Base-by-base conservation (phyloP, 2,888 invertebrate species). In the Eledona agricola region DNA sequence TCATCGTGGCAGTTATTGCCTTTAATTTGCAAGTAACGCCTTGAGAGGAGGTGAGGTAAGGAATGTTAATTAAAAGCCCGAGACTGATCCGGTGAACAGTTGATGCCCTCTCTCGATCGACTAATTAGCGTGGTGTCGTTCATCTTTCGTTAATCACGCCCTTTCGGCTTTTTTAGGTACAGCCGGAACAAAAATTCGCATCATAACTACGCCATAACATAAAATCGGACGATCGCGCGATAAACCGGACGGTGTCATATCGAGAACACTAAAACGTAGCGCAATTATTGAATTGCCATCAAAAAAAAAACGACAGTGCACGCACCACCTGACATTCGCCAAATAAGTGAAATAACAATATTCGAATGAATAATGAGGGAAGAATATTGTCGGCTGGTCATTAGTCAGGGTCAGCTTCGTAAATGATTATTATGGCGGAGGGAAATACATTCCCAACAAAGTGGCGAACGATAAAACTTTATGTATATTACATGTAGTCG, bases 61-160 rank as follows among this genome's bases (percentile, higher is more conserved):
- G 77, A 76, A 77, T 76, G 76, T 76, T 77, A 76, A 77, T 76
- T 77, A 76, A 76, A 77, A 76, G 73, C 73, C 67, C 63, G 51
- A 57, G 57, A 57, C 57, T 57, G 59, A 54, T 57, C 59, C 55
- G 55, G 49, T 53, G 47, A 38, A 29, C 63, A 59, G 57, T 66
- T 65, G 66, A 67, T 67, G 62, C 63, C 66, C 66, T 66, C 65
- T 65, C 64, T 63, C 67, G 66, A 58, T 54, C 57, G 54, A 32
- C 59, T 57, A 57, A 59, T 57, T 58, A 58, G 50, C 52, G 34
- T 22, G 28, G 35, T 42, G 43, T 52, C 52, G 46, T 47, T 47
- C 52, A 47, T 46, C 47, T 53, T 46, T 32, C 26, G 25, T 32
- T 47, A 42, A 53, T 53, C 52, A 47, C 45, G 22, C 13, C 20